Base-by-base conservation (phyloP, 2,888 invertebrate species). In the Abscondita cerata region DNA sequence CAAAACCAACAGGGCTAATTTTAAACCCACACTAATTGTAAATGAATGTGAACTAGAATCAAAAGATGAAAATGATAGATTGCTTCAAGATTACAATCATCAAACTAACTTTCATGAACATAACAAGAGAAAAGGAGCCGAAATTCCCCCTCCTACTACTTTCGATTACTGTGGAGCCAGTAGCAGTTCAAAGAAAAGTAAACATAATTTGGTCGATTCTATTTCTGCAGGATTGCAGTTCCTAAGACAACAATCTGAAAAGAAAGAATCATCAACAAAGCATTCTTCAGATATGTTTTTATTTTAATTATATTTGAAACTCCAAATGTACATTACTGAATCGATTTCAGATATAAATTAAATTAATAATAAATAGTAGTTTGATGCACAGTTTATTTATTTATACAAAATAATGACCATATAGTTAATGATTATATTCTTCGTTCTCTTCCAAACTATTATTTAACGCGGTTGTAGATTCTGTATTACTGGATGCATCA, bases 121-220 rank as follows among this genome's bases (percentile, higher is more conserved):
- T 12, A 59, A 33, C 36, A 44, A 60, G 31, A 64, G 68, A 48
- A 74, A 69, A 60, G 82, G 84, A 19, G 81, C 78, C 15, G 87
- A 87, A 78, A 83, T 90, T 67, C 84, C 88, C 5, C 88, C 88
- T 5, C 90, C 90, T 1, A 82, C 88, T 0, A 86, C 85, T 1
- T 87, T 84, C 71, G 86, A 89, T 20, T 88, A 89, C 73, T 86
- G 85, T 70, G 86, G 86, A 0, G 85, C 86, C 6, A n/a, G n/a
- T n/a, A 72, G 68, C 51, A 61, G 61, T 9, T 67, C 63, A 48
- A 76, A 76, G 68, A 73, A 71, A 61, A 70, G 9, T 74, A 13
- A 54, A 52, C 54, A 48, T 8, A 72, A 82, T 48, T 73, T 86
- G 40, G 82, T 82, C 61, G 81, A 81, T 11, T 84, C 85, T 0